phyloP scores from a whole-genome alignment of 1,140 invertebrate species.

The fruit fly (Drosophila melanogaster) region DNA sequence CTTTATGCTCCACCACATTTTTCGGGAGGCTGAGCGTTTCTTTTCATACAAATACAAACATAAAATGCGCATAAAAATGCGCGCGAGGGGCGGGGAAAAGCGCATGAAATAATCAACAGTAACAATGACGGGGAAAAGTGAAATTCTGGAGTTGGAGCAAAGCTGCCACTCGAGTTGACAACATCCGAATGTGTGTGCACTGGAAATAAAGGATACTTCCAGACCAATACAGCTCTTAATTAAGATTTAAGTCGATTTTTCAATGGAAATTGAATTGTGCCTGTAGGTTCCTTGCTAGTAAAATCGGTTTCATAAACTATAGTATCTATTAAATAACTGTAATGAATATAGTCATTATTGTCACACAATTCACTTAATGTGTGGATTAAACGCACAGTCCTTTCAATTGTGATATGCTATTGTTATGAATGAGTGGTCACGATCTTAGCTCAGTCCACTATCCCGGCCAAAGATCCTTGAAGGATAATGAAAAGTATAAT shows the following conservation, averaged over 20 bases:
- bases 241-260: no score
- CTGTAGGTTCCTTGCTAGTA: no score
- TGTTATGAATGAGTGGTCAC: no score
- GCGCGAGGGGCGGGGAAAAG: conserved; percentile 56
- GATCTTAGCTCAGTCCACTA: not conserved
- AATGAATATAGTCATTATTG: no score
- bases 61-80: conserved; percentile 81
- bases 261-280: no score
- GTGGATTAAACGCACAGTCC: no score
- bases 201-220: conserved; percentile 6
- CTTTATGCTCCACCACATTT: conserved; percentile 29
- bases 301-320: no score
- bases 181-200: conserved; percentile 61
- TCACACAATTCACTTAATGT: no score
- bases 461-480: not conserved
- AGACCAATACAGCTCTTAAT: no score
- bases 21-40: conserved; percentile 33
- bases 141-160: not conserved
- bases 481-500: not conserved
- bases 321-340: no score
- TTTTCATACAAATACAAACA: conserved; percentile 76
- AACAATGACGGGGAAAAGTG: conserved; percentile 50
- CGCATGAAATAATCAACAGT: conserved; percentile 82
- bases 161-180: conserved; percentile 67
- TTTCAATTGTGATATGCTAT: no score